These are phyloP conservation scores for Crossaster papposus DNA, from an alignment of 53 echinoderm and acorn worm species.

Conservation along the genomic window DNA sequence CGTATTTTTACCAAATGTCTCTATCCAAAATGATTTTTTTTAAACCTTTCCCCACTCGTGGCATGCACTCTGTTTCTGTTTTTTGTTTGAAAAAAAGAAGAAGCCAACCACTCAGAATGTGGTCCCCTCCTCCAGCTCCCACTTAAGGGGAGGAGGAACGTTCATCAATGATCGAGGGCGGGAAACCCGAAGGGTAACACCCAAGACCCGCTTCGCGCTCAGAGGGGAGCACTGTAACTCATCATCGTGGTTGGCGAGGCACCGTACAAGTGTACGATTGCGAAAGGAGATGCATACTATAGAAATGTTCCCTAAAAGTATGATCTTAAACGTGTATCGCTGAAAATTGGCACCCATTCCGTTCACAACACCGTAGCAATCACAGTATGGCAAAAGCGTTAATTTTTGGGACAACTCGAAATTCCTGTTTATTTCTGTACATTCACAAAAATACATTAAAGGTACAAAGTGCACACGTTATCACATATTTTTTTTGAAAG, in stretches of 20 bases:
- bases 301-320: slow-evolving; percentile 90
- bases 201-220: slow-evolving; percentile 79
- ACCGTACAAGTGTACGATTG: slow-evolving; percentile 34
- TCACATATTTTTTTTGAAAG: too few species aligned
- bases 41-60: too few species aligned
- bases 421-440: too few species aligned
- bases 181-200: slow-evolving; percentile 54
- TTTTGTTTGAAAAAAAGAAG: not conserved
- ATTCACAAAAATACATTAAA: too few species aligned
- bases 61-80: not conserved
- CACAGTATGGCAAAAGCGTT: not conserved
- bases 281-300: slow-evolving; percentile 76
- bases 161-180: slow-evolving; percentile 74
- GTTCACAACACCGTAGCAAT: not conserved
- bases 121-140: slow-evolving; percentile 63
- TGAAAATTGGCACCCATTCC: not conserved
- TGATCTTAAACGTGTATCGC: slow-evolving; percentile 62
- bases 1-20: too few species aligned
- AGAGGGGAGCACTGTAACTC: slow-evolving; percentile 74
- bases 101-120: slow-evolving; percentile 67
- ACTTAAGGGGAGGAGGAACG: slow-evolving; percentile 60
- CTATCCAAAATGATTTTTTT: not conserved
- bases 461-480: too few species aligned
- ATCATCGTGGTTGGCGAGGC: slow-evolving; percentile 67
- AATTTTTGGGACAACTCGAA: not conserved